Percentiles rank a stretch among this genome's conserved stretches.
Conservation (phyloP, 1,140 invertebrate species). For the Propsilocerus akamusi region DNA sequence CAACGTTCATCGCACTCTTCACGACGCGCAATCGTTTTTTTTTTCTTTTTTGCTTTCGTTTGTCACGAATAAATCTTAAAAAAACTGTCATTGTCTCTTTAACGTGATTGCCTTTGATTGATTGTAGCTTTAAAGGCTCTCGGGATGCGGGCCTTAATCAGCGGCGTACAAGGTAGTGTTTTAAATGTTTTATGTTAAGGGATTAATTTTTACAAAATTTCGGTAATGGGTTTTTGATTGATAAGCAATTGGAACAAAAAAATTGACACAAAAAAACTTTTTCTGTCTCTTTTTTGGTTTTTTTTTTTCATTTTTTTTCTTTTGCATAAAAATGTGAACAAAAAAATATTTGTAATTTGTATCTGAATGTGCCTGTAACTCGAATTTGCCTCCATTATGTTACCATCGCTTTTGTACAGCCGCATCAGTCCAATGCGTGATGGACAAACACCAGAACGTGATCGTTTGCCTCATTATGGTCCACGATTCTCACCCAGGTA, state of each 20-base stretch:
- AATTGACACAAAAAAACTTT: not conserved
- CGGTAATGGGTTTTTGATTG: no score
- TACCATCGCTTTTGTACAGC: no score
- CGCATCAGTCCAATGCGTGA: constrained; percentile 67
- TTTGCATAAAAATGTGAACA: not conserved
- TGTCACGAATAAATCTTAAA: not conserved
- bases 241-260: no score
- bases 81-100: not conserved
- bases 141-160: constrained; percentile 26
- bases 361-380: not conserved
- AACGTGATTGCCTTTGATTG: constrained; percentile 8
- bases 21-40: no score
- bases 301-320: not conserved
- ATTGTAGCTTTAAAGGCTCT: constrained; percentile 34
- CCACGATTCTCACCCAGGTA: constrained; percentile 52
- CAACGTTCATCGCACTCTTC: no score
- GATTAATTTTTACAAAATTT: no score
- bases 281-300: not conserved
- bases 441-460: constrained; percentile 46
- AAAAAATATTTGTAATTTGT: not conserved
- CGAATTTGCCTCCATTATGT: no score
- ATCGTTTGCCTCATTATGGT: constrained; percentile 61
- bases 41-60: no score
- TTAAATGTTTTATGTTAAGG: no score
- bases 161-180: constrained; percentile 19